phyloP scores from a whole-genome alignment of 2,888 invertebrate species.

The Drepana falcataria region DNA sequence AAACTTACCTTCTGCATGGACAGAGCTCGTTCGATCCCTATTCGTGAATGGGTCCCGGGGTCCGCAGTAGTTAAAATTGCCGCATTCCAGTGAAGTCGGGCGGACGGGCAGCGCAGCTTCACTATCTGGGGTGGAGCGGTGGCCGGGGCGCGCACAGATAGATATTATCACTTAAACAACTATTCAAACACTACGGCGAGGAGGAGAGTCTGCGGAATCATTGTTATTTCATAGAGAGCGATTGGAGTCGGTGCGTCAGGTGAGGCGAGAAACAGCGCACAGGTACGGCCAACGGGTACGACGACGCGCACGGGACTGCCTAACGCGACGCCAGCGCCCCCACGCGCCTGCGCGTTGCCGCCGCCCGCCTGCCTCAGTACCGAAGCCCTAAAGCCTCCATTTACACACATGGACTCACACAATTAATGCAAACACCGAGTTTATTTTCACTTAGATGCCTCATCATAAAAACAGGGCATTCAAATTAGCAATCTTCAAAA shows the following conservation, averaged over 20 bases:
- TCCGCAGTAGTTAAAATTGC: constrained; percentile 78
- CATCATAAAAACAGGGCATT: constrained; percentile 29
- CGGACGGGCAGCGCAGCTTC: constrained; percentile 72
- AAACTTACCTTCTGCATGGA: constrained; percentile 53
- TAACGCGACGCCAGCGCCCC: constrained; percentile 56
- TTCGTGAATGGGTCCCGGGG: constrained; percentile 65
- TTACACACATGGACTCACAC: constrained; percentile 47
- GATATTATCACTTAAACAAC: constrained; percentile 63
- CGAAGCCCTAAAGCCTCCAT: constrained; percentile 39
- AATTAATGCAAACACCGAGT: constrained; percentile 33
- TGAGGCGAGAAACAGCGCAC: constrained; percentile 26
- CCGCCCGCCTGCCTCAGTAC: constrained; percentile 18
- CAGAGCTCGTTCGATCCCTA: constrained; percentile 58
- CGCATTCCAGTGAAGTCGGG: constrained; percentile 75
- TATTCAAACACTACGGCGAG: constrained; percentile 46
- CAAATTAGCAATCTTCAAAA: constrained; percentile 22
- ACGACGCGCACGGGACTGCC: constrained; percentile 63
- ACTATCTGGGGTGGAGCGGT: constrained; percentile 66
- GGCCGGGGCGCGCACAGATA: constrained; percentile 28
- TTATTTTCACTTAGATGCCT: constrained; percentile 30
- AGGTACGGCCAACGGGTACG: constrained; percentile 35
- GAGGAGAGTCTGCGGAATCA: constrained; percentile 39
- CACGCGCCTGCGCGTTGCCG: constrained; percentile 44
- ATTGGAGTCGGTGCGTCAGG: constrained; percentile 40
- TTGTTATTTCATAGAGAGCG: constrained; percentile 57